phyloP scores from a whole-genome alignment of 37 sponge, comb jelly and placozoan genomes.

The Spongilla lacustris region DNA sequence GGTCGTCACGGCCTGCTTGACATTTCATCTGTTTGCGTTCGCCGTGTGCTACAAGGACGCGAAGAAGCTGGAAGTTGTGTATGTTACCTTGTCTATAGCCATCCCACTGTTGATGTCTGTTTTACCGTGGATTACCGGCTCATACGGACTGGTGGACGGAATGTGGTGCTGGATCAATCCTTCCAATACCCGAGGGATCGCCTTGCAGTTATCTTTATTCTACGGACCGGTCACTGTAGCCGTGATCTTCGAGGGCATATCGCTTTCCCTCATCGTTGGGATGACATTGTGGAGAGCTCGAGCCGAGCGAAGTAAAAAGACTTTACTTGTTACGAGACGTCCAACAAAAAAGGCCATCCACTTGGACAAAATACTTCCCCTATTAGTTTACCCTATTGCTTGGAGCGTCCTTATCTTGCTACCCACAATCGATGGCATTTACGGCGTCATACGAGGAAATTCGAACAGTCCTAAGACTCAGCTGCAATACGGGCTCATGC shows the following conservation, averaged over 20 bases:
- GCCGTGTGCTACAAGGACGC: background rate
- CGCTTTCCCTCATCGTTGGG: background rate
- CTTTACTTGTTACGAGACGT: background rate
- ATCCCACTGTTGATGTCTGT: background rate
- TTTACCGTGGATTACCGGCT: background rate
- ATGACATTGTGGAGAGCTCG: background rate
- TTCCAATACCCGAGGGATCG: background rate
- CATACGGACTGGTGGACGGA: slow-evolving; percentile 10
- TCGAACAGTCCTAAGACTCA: background rate
- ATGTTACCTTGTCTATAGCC: background rate
- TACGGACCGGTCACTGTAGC: background rate
- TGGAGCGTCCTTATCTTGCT: background rate
- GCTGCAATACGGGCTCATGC: background rate
- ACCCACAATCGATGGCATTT: background rate
- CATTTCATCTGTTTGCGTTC: background rate
- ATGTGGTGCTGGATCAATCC: slow-evolving; percentile 11
- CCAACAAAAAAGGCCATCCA: background rate
- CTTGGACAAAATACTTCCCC: background rate
- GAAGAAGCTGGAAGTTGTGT: background rate
- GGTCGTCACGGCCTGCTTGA: background rate
- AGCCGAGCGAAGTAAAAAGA: background rate
- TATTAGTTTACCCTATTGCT: background rate
- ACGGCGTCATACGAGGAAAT: background rate
- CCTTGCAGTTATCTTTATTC: no score
- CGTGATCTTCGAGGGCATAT: background rate